Conservation (phyloP, 2,797 vertebrate genomes). For the Graptemys geographica region DNA sequence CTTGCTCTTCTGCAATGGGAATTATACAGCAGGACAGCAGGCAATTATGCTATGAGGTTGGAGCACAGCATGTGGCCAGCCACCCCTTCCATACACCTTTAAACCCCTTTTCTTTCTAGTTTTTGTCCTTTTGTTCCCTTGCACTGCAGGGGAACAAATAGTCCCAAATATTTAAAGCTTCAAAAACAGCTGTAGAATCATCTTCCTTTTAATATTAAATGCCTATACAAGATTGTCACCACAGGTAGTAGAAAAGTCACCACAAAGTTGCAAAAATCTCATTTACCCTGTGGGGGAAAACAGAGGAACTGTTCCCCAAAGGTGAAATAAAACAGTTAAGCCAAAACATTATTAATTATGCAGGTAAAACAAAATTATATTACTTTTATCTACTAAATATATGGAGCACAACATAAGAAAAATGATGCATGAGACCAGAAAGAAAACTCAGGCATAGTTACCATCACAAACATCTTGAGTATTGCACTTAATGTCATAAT, state of each 20-base stretch:
- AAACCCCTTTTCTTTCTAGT: neutral
- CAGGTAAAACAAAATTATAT: neutral
- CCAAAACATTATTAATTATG: neutral
- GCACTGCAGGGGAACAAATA: neutral
- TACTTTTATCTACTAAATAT: neutral
- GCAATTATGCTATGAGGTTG: neutral
- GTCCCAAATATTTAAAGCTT: neutral
- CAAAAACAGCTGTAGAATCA: neutral
- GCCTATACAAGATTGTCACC: neutral
- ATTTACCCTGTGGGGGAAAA: neutral
- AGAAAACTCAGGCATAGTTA: neutral
- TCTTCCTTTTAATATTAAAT: neutral
- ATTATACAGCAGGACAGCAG: neutral
- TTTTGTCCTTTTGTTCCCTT: neutral
- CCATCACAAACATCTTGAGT: neutral
- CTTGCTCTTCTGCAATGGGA: neutral
- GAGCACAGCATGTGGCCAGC: neutral
- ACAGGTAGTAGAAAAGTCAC: neutral
- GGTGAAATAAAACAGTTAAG: neutral
- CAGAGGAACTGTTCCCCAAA: neutral
- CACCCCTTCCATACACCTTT: neutral
- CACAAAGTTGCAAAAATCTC: neutral
- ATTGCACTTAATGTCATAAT: neutral
- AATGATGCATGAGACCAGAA: neutral
- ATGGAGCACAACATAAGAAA: neutral